phyloP scores from a whole-genome alignment of 30 jellyfish, hydroid and myxozoan genomes.

The Hydra vulgaris region DNA sequence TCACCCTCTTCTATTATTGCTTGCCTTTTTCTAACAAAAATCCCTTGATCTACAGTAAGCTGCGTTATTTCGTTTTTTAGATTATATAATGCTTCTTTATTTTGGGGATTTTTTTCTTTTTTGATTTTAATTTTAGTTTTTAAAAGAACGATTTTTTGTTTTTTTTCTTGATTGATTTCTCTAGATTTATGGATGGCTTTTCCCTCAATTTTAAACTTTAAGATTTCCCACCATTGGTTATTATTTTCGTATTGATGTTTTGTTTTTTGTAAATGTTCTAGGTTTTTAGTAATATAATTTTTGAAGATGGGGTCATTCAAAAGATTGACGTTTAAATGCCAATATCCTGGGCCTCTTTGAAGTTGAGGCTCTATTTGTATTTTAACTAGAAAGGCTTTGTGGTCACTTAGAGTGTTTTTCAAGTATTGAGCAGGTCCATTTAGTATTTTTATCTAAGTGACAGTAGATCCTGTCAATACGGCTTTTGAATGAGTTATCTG shows the following conservation, averaged over 20 bases:
- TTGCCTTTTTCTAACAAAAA: not conserved
- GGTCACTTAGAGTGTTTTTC: not conserved
- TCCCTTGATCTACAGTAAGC: not conserved
- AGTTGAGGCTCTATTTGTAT: not conserved
- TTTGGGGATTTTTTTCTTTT: not conserved
- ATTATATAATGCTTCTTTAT: not conserved
- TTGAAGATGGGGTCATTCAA: not conserved
- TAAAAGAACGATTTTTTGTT: not conserved
- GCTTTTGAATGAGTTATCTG: not conserved
- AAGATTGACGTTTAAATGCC: not conserved
- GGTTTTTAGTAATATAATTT: not conserved
- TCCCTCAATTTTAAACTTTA: not conserved
- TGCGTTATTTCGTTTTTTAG: no score
- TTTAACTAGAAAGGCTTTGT: not conserved
- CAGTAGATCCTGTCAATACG: not conserved
- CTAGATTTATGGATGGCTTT: not conserved
- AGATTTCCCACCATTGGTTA: not conserved
- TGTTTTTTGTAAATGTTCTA: not conserved
- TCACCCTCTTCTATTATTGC: not conserved
- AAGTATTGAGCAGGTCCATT: not conserved
- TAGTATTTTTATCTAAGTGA: not conserved
- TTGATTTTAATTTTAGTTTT: not conserved
- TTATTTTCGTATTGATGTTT: not conserved
- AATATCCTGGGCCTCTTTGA: not conserved
- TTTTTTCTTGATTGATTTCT: no score